Evolutionary conservation across 2,797 vertebrate genomes (phyloP).

Genomic region (Clarias pachynema): DNA sequence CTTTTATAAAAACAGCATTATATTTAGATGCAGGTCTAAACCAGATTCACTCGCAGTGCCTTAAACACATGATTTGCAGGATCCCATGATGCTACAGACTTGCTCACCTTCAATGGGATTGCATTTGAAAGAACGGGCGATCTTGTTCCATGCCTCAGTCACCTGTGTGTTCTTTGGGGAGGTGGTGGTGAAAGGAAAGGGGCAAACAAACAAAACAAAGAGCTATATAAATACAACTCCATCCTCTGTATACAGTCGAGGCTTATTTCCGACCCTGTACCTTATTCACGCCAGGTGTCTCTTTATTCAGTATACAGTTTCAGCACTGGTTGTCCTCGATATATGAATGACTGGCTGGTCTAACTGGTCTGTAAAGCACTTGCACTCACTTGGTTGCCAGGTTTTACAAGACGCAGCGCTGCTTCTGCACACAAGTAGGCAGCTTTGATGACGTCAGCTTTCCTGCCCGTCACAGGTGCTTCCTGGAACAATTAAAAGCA

Average conservation of each 20-base stretch:
- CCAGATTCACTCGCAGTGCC: neutral
- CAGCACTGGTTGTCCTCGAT: neutral
- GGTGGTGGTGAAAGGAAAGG: neutral
- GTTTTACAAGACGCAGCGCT: constrained; percentile 93
- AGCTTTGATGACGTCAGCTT: constrained; percentile 93
- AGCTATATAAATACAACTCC: neutral
- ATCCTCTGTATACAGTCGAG: neutral
- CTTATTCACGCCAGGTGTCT: neutral
- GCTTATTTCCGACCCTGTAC: neutral
- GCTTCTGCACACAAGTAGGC: constrained; percentile 96
- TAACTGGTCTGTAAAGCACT: neutral
- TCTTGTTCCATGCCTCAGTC: constrained; percentile 98
- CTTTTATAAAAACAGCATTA: neutral
- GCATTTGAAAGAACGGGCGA: constrained; percentile 96
- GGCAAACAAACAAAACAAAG: constrained; percentile 8
- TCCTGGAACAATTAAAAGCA: constrained; percentile 74
- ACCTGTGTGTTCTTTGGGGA: constrained; percentile 88
- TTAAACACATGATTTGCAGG: neutral
- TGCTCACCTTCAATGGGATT: constrained; percentile 89
- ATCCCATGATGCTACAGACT: neutral
- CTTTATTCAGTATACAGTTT: constrained; percentile 14
- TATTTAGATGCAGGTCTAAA: neutral
- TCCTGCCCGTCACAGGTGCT: constrained; percentile 85
- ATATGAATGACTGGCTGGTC: neutral
- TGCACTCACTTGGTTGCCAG: constrained; percentile 89